Base-by-base conservation (phyloP, 2,888 invertebrate species). In the Leptinotarsa juncta region DNA sequence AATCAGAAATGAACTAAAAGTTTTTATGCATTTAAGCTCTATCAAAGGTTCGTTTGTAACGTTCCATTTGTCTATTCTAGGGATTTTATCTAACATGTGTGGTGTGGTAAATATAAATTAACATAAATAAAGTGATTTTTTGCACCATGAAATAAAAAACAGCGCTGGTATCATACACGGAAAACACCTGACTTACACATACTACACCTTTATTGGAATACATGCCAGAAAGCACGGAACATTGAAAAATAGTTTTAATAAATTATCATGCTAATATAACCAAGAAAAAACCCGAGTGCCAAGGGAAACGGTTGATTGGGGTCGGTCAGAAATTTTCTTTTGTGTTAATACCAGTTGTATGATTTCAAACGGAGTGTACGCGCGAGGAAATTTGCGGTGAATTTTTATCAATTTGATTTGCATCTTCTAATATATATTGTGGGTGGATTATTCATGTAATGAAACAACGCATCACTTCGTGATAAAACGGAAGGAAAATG, bases 401-500 rank as follows among this genome's bases (percentile, higher is more conserved):
- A 23, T 57, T 57, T 4, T 51, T 57, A 57, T 57, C 57, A 23
- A 1, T 18, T 57, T 1, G 4, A 57, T 42, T 42, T 42, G 4
- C 16, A 57, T 23, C 57, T 14, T 14, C 20, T 57, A 23, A 14
- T 57, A 2, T 57, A 2, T 20, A 57, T 57, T 23, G 57, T 18
- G 57, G 57, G 57, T 57, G 57, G 57, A 15, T 23, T 20, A 23
- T 14, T 20, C 57, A 57, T 23, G 15, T 57, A 23, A 57, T 23
- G 26, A 57, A 57, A 57, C 20, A 14, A 57, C 57, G 57, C 57
- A 23, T 57, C 26, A 23, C 14, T 57, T 57, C 23, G 57, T 23
- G 57, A 14, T 18, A 23, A 57, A 57, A 57, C 20, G 57, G 57
- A 57, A 57, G 57, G 57, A 57, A 57, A 51, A 20, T 53, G 53